A percentile compares a stretch with the other conserved stretches of the same genome.
Conservation (phyloP, 2,797 vertebrate species). For the Heterohyrax brucei region DNA sequence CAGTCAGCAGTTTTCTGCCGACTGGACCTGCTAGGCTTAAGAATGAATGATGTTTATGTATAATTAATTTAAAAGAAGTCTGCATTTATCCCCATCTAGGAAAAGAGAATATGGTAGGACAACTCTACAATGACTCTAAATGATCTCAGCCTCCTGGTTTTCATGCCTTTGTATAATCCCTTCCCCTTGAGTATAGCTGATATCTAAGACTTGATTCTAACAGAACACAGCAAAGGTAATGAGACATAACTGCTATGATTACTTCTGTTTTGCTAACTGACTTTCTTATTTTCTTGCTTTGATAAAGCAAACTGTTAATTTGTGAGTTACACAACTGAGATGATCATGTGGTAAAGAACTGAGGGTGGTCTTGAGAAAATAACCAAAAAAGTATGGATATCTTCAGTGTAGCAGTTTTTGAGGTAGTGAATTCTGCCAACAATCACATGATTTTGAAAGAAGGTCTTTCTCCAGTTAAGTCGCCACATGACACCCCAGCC, state of each 20-base stretch:
- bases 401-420: background rate
- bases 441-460: background rate
- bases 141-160: background rate
- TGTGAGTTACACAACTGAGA: conserved; percentile 31
- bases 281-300: background rate
- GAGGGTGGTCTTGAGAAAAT: background rate
- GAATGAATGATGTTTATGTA: background rate
- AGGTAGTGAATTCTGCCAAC: conserved; percentile 42
- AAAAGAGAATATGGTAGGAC: background rate
- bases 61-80: background rate
- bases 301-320: conserved; percentile 31
- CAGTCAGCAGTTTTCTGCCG: conserved; percentile 38
- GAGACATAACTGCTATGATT: conserved; percentile 3
- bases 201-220: background rate
- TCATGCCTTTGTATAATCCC: background rate
- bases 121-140: conserved; percentile 1
- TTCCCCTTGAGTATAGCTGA: background rate
- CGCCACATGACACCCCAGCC: conserved; percentile 3
- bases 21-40: background rate
- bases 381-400: background rate
- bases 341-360: background rate
- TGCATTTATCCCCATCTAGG: background rate
- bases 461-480: conserved; percentile 2
- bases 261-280: conserved; percentile 6
- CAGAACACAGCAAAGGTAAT: background rate